A percentile compares a stretch with the other conserved stretches of the same genome.
Conservation (phyloP, 2,888 invertebrate genomes). For the Uloborus plumipes region DNA sequence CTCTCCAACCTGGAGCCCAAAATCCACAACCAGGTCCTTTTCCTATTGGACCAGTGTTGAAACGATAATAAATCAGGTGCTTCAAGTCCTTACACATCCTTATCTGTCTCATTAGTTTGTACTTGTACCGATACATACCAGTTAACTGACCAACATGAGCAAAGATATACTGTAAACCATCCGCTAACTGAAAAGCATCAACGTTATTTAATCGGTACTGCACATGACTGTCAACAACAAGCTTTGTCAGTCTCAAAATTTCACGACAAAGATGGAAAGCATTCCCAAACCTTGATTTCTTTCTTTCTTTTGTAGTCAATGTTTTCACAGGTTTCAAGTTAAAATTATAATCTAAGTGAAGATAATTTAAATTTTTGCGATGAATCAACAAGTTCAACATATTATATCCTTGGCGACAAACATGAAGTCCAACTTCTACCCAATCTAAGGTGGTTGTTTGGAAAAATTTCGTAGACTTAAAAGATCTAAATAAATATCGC, state of each 20-base stretch:
- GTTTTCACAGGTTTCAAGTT: constrained; percentile 99
- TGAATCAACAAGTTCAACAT: constrained; percentile 99
- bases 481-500: constrained; percentile 95
- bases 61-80: constrained; percentile 98
- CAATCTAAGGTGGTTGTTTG: constrained; percentile 99
- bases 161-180: constrained; percentile 98
- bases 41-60: constrained; percentile 98
- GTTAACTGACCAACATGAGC: constrained; percentile 99
- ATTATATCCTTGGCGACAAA: constrained; percentile 99
- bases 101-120: constrained; percentile 98
- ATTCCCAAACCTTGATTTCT: constrained; percentile 97
- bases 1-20: constrained; percentile 99
- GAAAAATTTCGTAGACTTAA: constrained; percentile 99
- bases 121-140: constrained; percentile 99
- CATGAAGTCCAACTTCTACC: constrained; percentile 98
- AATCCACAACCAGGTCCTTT: constrained; percentile 99
- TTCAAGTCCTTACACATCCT: constrained; percentile 99
- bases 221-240: constrained; percentile 99
- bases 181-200: constrained; percentile 97
- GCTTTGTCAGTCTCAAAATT: constrained; percentile 96
- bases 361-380: constrained; percentile 98
- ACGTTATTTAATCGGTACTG: constrained; percentile 99
- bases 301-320: constrained; percentile 98
- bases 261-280: constrained; percentile 99
- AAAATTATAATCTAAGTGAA: constrained; percentile 99